phyloP scores from a whole-genome alignment of 2,888 invertebrate genomes.

The Elmis aenea region DNA sequence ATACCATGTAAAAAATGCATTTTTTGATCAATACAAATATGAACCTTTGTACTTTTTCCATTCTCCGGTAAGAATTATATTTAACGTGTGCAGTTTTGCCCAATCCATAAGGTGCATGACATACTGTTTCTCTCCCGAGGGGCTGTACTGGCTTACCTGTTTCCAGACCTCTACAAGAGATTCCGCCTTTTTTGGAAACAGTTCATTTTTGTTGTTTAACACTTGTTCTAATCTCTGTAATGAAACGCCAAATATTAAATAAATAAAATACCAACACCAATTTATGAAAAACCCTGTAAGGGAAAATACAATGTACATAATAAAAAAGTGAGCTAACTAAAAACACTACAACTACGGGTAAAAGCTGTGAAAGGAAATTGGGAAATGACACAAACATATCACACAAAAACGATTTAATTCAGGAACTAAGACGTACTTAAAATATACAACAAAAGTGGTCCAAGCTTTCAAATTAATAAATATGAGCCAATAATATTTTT shows the following conservation, averaged over 20 bases:
- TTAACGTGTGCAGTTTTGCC: slow-evolving; percentile 43
- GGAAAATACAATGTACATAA: slow-evolving; percentile 6
- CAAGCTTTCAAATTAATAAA: no score
- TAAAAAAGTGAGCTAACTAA: slow-evolving; percentile 7
- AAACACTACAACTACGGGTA: no score
- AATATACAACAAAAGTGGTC: no score
- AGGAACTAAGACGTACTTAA: no score
- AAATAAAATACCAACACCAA: neutral
- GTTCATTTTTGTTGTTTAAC: slow-evolving; percentile 38
- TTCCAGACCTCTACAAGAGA: slow-evolving; percentile 41
- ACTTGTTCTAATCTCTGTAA: slow-evolving; percentile 41
- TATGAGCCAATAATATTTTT: no score
- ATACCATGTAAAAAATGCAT: neutral
- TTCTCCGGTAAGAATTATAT: slow-evolving; percentile 42
- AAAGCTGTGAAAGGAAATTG: no score
- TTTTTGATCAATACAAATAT: neutral
- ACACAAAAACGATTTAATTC: no score
- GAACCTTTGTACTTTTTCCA: slow-evolving; percentile 42
- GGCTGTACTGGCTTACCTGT: slow-evolving; percentile 33
- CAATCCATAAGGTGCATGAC: slow-evolving; percentile 42
- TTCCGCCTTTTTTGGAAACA: slow-evolving; percentile 37
- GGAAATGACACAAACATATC: no score
- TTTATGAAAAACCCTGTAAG: slow-evolving; percentile 6
- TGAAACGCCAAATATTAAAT: slow-evolving; percentile 15
- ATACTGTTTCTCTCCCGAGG: slow-evolving; percentile 35